Conservation (phyloP, 2,888 invertebrate species). For the Ophion slaviceki region DNA sequence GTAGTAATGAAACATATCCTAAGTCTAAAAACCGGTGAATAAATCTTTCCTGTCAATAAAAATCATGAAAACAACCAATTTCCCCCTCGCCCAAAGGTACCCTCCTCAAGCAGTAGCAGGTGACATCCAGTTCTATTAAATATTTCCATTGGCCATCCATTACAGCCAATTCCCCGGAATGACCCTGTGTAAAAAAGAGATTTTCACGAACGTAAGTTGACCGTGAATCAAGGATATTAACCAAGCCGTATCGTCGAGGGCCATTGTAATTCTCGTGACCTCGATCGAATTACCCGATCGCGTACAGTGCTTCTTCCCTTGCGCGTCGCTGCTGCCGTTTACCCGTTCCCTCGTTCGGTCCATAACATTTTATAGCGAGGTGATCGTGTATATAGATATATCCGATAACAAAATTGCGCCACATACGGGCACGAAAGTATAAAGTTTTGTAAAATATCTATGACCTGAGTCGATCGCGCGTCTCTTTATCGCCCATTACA, state of each 20-base stretch:
- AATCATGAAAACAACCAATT: no score
- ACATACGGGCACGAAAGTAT: slow-evolving; percentile 8
- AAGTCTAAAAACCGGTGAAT: no score
- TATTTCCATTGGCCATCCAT: not conserved
- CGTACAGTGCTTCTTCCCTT: slow-evolving; percentile 11
- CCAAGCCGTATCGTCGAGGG: not conserved
- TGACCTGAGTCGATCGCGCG: not conserved
- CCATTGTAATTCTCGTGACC: slow-evolving; percentile 30
- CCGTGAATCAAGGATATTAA: slow-evolving; percentile 25
- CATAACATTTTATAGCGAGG: slow-evolving; percentile 18
- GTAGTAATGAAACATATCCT: no score
- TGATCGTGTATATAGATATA: not conserved
- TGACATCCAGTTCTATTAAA: no score
- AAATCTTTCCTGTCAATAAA: no score
- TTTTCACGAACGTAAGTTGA: not conserved
- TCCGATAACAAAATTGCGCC: slow-evolving; percentile 9
- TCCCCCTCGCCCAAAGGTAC: no score
- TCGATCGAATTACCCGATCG: slow-evolving; percentile 42
- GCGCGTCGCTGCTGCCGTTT: not conserved
- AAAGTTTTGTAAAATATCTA: not conserved
- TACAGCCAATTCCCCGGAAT: slow-evolving; percentile 6
- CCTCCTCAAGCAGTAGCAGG: no score
- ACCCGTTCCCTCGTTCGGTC: slow-evolving; percentile 14
- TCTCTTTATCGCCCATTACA: not conserved
- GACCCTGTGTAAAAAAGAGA: slow-evolving; percentile 51